Evolutionary conservation across 1,140 invertebrate genomes (phyloP).

Genomic region (Chironomus striatipennis): DNA sequence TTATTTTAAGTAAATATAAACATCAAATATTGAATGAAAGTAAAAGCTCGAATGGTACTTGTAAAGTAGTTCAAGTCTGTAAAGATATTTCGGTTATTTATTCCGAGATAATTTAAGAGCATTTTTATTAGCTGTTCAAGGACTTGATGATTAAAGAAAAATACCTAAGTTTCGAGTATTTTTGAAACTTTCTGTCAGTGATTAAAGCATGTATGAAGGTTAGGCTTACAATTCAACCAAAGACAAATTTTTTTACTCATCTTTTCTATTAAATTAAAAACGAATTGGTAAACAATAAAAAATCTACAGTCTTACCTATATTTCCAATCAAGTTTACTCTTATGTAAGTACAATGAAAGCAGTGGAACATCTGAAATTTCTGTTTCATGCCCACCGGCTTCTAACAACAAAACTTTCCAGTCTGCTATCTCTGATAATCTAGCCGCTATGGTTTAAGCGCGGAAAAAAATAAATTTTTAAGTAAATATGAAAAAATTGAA

Average conservation of each 20-base stretch:
- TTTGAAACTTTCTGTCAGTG: no score
- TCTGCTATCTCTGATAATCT: constrained; percentile 70
- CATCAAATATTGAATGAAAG: no score
- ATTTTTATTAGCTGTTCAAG: no score
- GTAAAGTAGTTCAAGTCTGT: no score
- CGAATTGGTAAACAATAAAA: no score
- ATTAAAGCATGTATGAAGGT: neutral
- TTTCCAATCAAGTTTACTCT: constrained; percentile 87
- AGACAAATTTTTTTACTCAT: neutral
- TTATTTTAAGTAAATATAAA: no score
- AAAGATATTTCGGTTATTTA: no score
- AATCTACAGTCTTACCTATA: constrained; percentile 51
- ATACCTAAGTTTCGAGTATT: no score
- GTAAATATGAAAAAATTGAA: neutral
- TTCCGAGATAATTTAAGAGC: no score
- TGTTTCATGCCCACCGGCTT: constrained; percentile 80
- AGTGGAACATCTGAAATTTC: constrained; percentile 75
- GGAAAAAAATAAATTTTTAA: neutral
- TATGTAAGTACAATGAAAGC: constrained; percentile 76
- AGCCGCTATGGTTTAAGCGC: constrained; percentile 36
- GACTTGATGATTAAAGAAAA: no score
- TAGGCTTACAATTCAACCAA: neutral
- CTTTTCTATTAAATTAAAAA: neutral
- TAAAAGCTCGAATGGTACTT: no score
- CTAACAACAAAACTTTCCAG: constrained; percentile 73